Percentiles rank a stretch among this genome's conserved stretches.
Conservation (phyloP, 2,888 invertebrate genomes). For the Microctonus aethiopoides region DNA sequence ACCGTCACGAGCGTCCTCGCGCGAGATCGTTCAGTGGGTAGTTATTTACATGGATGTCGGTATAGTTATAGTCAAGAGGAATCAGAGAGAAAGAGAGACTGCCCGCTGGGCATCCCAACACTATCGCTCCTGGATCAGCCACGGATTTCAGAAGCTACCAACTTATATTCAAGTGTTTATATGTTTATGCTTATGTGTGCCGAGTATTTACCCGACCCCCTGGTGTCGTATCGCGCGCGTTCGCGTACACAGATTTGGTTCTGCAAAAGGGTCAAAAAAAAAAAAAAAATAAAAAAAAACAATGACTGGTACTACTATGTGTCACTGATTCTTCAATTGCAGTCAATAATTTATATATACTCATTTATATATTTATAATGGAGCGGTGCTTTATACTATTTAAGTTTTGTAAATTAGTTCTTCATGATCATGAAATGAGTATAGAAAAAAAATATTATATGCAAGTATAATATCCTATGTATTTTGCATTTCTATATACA, state of each 20-base stretch:
- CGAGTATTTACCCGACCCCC: conserved; percentile 61
- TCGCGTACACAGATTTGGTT: background rate
- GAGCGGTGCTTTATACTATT: too few relatives aligned
- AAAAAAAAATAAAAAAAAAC: background rate
- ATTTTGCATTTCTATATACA: background rate
- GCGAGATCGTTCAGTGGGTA: conserved; percentile 49
- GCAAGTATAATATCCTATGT: background rate
- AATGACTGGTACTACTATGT: background rate
- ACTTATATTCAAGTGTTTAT: conserved; percentile 59
- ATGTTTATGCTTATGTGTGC: conserved; percentile 58
- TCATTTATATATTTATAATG: too few relatives aligned
- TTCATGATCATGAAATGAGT: background rate
- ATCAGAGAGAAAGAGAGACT: conserved; percentile 41
- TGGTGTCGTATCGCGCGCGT: conserved; percentile 48
- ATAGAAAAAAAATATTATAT: background rate
- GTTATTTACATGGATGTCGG: conserved; percentile 11
- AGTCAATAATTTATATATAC: too few relatives aligned
- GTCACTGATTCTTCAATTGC: conserved; percentile 4
- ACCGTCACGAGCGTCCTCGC: conserved; percentile 53
- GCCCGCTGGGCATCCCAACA: conserved; percentile 62
- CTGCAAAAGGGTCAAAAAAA: too few relatives aligned
- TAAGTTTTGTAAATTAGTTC: background rate
- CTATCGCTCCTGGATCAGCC: conserved; percentile 62
- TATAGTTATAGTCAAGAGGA: conserved; percentile 49
- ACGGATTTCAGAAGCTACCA: conserved; percentile 65